Conservation (phyloP, 2,797 vertebrate genomes). For the Passerculus sandwichensis region DNA sequence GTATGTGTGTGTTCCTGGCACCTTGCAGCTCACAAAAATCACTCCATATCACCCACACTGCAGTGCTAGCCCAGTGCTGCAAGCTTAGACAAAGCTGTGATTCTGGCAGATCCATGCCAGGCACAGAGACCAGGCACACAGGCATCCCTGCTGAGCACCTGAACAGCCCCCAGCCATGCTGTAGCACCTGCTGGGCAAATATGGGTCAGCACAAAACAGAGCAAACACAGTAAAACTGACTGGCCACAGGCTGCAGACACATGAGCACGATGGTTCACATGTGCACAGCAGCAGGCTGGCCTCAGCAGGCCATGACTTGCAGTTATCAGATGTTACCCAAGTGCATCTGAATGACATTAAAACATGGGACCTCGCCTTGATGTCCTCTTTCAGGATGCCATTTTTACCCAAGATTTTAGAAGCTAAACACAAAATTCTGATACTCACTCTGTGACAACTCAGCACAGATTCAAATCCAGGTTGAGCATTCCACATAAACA, state of each 20-base stretch:
- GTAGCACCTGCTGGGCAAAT: neutral
- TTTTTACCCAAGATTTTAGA: neutral
- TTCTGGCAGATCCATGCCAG: rapidly evolving
- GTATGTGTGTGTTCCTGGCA: rapidly evolving
- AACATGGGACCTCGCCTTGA: neutral
- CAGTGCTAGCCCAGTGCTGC: neutral
- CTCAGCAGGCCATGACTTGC: neutral
- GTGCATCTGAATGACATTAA: neutral
- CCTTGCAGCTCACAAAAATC: neutral
- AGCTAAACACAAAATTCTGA: neutral
- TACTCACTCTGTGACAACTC: neutral
- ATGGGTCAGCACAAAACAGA: neutral
- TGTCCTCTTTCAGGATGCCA: neutral
- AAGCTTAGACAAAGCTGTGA: neutral
- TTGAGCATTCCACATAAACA: neutral
- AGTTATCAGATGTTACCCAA: neutral
- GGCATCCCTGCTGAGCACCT: neutral
- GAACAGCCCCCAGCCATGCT: neutral
- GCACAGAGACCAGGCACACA: neutral
- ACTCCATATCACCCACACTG: neutral
- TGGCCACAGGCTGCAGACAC: neutral
- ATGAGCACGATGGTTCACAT: neutral
- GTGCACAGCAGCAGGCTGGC: neutral
- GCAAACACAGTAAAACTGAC: neutral
- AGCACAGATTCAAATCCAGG: neutral